Percentiles rank a stretch among this genome's conserved stretches.
These are phyloP conservation scores for Drosophila saltans DNA, from an alignment of 1,140 invertebrate genomes.

Conservation along the genomic window DNA sequence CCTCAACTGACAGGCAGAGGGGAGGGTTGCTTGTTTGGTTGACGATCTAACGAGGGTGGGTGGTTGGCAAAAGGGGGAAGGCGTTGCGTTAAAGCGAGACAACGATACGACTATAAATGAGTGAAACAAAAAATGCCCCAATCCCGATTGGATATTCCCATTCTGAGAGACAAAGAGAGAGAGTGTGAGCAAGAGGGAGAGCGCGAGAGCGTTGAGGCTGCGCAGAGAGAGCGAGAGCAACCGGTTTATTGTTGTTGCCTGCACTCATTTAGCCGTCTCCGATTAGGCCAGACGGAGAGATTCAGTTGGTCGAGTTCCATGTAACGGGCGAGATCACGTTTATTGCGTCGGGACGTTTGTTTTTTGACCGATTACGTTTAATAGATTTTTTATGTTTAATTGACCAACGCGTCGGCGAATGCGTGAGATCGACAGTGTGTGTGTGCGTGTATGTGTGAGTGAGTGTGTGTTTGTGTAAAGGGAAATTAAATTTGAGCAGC, in stretches of 20 bases:
- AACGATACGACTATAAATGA: constrained; percentile 28
- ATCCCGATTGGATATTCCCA: constrained; percentile 63
- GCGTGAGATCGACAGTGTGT: not conserved
- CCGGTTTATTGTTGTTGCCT: constrained; percentile 7
- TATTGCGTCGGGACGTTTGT: constrained; percentile 39
- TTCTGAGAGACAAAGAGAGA: constrained; percentile 47
- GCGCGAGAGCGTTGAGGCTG: constrained; percentile 10
- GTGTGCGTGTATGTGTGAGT: constrained; percentile 5
- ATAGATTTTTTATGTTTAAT: constrained; percentile 18
- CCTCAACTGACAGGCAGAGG: constrained; percentile 72
- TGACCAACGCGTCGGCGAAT: constrained; percentile 17
- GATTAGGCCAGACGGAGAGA: constrained; percentile 48
- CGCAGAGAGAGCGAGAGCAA: constrained; percentile 13
- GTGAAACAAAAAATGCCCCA: constrained; percentile 32
- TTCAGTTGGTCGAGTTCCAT: constrained; percentile 63
- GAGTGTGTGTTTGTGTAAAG: not conserved
- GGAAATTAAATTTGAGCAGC: not conserved
- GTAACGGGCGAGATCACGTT: constrained; percentile 54
- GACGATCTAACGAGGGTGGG: constrained; percentile 6
- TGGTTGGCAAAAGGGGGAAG: constrained; percentile 7
- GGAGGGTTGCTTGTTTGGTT: not conserved
- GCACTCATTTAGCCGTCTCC: constrained; percentile 38
- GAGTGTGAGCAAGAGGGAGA: constrained; percentile 43
- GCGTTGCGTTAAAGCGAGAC: constrained; percentile 36
- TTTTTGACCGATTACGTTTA: constrained; percentile 26